Evolutionary conservation across 2,113 vertebrate genomes (phyloP).

Genomic region (Trogon melanurus): DNA sequence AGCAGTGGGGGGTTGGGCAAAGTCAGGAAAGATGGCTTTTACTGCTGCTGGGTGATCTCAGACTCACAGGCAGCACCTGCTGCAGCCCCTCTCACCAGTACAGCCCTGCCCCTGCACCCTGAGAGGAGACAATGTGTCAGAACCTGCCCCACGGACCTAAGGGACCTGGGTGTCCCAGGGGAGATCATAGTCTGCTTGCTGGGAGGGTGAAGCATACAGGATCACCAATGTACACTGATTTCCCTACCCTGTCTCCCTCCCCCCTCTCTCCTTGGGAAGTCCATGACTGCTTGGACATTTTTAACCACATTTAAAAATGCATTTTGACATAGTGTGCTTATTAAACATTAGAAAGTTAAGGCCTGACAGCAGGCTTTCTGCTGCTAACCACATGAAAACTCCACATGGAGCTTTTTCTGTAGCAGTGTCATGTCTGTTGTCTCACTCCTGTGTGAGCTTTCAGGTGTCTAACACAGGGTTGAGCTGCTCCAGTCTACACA

Average conservation of each 20-base stretch:
- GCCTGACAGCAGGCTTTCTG: neutral
- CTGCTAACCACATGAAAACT: neutral
- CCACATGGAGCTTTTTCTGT: neutral
- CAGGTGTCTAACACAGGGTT: neutral
- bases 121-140: neutral
- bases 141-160: neutral
- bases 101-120: neutral
- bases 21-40: neutral
- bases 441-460: neutral
- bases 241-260: neutral
- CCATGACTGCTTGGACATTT: neutral
- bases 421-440: neutral
- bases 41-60: neutral
- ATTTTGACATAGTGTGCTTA: neutral
- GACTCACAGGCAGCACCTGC: neutral
- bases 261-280: neutral
- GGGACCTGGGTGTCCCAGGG: neutral
- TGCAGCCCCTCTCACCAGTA: neutral
- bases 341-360: neutral
- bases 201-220: neutral
- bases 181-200: rapidly evolving
- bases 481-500: neutral
- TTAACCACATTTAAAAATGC: neutral
- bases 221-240: rapidly evolving
- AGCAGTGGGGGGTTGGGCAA: neutral